These are phyloP conservation scores for Natrix natrix DNA, from an alignment of 2,797 vertebrate genomes.

Conservation along the genomic window DNA sequence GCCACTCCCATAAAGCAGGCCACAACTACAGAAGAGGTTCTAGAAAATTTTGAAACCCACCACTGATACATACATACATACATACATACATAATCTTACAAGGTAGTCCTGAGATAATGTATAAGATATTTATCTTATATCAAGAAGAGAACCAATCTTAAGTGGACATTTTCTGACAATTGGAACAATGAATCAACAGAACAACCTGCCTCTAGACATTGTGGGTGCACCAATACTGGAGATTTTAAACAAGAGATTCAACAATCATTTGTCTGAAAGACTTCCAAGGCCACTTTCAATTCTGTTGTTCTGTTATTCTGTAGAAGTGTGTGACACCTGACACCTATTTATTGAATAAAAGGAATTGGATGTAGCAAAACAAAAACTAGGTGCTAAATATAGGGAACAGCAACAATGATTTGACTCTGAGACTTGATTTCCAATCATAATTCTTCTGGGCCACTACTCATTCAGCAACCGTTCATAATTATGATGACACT, in stretches of 20 bases:
- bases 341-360: not conserved
- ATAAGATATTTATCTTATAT: accelerated
- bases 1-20: no score
- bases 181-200: no score
- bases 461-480: not conserved
- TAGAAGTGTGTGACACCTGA: not conserved
- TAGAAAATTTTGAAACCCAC: no score
- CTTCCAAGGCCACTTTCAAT: not conserved
- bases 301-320: not conserved
- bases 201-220: not conserved
- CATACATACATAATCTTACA: no score
- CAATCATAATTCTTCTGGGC: not conserved
- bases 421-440: not conserved
- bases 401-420: not conserved
- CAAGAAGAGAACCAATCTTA: not conserved
- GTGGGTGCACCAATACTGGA: constrained; percentile 6
- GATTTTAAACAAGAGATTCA: not conserved
- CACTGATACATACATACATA: no score
- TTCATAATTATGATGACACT: not conserved
- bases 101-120: not conserved
- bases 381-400: constrained; percentile 32
- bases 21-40: no score
- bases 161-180: not conserved
- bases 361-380: not conserved
- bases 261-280: not conserved